Base-by-base conservation (phyloP, 2,113 vertebrate genomes). In the Eleginops maclovinus region DNA sequence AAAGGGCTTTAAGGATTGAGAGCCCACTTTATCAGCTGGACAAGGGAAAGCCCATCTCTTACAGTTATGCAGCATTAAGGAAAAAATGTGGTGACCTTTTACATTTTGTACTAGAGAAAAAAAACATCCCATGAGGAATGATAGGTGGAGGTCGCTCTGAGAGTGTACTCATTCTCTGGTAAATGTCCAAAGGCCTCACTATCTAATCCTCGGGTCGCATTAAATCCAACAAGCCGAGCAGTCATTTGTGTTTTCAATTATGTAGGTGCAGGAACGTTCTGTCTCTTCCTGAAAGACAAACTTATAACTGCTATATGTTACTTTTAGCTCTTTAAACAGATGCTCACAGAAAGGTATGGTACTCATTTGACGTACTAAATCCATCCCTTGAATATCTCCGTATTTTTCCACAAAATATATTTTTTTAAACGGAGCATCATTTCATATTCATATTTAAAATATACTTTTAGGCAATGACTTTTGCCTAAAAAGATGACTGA, bases 211-310 rank as follows among this genome's bases (percentile, higher is more conserved):
- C 63, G 44, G 86, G 89, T 86, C 78, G 71, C 93, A 91, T 94
- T 94, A 94, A 94, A 94, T 94, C 92, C 93, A 89, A 85, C 79
- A 76, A 84, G 87, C 81, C 10, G 1, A 87, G 84, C 88, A 87
- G 86, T 88, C 79, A 85, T 89, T 93, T 89, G 89, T 94, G 93
- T 93, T 93, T 95, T 90, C 92, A 94, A 92, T 94, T 93, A 94
- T 74, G 75, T 53, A 80, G 90, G 77, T 14, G 65, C 79, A 84
- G 85, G 83, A 93, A 90, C 77, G 50, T 79, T 76, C 46, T 63
- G 78, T 60, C 79, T 88, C 66, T 65, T 70, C 61, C 70, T 83
- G 50, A 65, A 62, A 79, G 80, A 59, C 51, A 63, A 80, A 72
- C 13, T 41, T 77, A n/a, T 40, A 69, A 75, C 83, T 61, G 82